phyloP scores from a whole-genome alignment of 2,888 invertebrate genomes.

The Eueremaeus valkanovi region DNA sequence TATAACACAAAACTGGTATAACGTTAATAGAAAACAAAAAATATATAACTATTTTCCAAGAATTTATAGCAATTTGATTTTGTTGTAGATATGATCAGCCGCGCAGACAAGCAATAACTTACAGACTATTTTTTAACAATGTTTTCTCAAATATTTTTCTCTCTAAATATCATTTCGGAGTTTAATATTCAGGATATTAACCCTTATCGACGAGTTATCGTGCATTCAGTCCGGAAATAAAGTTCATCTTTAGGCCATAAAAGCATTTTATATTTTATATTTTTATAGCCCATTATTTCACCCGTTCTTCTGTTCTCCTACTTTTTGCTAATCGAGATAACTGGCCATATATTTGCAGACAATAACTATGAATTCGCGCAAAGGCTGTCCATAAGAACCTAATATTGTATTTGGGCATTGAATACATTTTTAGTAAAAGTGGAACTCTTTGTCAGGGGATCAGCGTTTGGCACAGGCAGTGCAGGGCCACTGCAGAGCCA shows the following conservation, averaged over 20 bases:
- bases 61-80: constrained; percentile 10
- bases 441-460: constrained; percentile 20
- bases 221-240: constrained; percentile 31
- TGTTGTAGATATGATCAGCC: background rate
- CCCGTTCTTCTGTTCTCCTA: constrained; percentile 1
- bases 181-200: constrained; percentile 34
- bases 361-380: background rate
- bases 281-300: constrained; percentile 30
- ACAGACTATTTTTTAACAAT: constrained; percentile 4
- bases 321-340: background rate
- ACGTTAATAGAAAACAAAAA: background rate
- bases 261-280: constrained; percentile 8
- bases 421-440: constrained; percentile 10
- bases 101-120: constrained; percentile 20
- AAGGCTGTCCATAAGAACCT: background rate
- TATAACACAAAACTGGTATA: background rate
- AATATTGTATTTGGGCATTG: background rate
- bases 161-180: background rate
- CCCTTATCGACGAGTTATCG: constrained; percentile 29
- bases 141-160: background rate
- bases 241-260: constrained; percentile 13
- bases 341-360: constrained; percentile 28
- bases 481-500: background rate
- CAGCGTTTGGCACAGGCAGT: background rate
- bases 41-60: background rate